Percentiles rank a stretch among this genome's conserved stretches.
Evolutionary conservation across 2,797 vertebrate genomes (phyloP).

Genomic region (Hydrocynus forskahlii): DNA sequence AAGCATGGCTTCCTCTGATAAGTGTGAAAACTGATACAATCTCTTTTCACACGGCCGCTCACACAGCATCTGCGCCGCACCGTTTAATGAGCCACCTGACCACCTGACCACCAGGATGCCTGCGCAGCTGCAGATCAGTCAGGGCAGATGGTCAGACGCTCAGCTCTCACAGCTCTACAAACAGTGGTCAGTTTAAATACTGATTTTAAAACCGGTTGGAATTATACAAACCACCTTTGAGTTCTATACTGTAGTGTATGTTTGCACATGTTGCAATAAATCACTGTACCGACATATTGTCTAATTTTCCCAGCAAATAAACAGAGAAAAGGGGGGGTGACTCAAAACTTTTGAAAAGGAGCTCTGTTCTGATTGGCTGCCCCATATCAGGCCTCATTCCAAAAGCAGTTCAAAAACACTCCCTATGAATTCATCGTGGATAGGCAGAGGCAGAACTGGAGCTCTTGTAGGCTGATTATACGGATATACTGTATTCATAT

Average conservation of each 20-base stretch:
- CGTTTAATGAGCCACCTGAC: neutral
- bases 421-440: too few species aligned
- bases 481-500: too few species aligned
- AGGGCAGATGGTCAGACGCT: neutral
- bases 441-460: too few species aligned
- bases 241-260: too few species aligned
- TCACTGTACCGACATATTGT: too few species aligned
- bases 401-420: neutral
- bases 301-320: too few species aligned
- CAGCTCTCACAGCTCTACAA: neutral
- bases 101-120: neutral
- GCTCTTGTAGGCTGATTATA: too few species aligned
- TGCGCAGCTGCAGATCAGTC: neutral
- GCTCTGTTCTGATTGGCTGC: too few species aligned
- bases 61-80: constrained; percentile 1
- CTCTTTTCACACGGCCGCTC: neutral
- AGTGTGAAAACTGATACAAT: neutral
- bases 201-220: too few species aligned
- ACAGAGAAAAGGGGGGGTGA: too few species aligned
- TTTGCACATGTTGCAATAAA: too few species aligned
- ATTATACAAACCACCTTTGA: neutral
- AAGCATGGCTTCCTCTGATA: neutral
- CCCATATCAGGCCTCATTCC: neutral
- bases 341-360: too few species aligned
- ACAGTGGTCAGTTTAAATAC: neutral